Conservation (phyloP, 2,888 invertebrate genomes). For the Oxycera nigricornis region DNA sequence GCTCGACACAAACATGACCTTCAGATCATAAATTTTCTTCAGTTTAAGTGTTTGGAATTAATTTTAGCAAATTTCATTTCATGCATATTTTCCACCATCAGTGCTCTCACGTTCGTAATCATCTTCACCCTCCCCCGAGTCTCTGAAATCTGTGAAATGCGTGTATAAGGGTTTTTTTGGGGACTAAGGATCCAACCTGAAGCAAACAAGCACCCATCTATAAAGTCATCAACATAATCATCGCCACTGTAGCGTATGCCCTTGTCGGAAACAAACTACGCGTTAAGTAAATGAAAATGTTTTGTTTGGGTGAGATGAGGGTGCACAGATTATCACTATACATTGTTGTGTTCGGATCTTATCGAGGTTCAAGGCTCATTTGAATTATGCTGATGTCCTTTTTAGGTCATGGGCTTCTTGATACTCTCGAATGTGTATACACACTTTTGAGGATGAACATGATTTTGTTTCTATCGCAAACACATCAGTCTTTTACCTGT, state of each 20-base stretch:
- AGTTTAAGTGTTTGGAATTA: constrained; percentile 44
- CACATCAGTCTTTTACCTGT: no score
- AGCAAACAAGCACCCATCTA: neutral
- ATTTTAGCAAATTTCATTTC: constrained; percentile 33
- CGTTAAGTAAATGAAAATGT: constrained; percentile 35
- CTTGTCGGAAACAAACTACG: constrained; percentile 3
- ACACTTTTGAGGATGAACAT: no score
- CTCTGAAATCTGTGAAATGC: neutral
- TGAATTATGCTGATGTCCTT: no score
- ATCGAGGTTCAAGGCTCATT: no score
- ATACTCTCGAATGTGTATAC: no score
- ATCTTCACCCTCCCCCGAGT: neutral
- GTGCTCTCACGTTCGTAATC: neutral
- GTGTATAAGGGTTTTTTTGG: neutral
- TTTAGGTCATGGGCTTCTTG: no score
- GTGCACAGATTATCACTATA: no score
- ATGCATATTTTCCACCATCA: neutral
- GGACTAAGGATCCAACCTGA: neutral
- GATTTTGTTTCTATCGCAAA: no score
- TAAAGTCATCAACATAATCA: constrained; percentile 15
- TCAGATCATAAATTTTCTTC: constrained; percentile 41
- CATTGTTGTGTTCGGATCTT: no score
- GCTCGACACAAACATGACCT: constrained; percentile 8
- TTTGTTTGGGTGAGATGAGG: constrained; percentile 3
- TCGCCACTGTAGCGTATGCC: neutral